These are phyloP conservation scores for Thelaira solivaga DNA, from an alignment of 2,888 invertebrate species.

Conservation along the genomic window DNA sequence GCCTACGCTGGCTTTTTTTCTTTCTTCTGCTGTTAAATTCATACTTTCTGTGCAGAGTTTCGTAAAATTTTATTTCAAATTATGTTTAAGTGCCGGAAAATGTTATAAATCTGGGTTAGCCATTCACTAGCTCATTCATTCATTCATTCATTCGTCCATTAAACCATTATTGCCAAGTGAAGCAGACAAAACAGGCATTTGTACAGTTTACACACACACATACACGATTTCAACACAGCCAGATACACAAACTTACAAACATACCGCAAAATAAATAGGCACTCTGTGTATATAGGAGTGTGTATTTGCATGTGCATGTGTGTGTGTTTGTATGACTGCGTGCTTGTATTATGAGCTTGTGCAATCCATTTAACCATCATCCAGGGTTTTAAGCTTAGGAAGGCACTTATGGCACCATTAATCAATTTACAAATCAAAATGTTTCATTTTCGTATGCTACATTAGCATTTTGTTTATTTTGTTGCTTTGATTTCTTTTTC, in stretches of 20 bases:
- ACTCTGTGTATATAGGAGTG: neutral
- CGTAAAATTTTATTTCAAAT: slow-evolving; percentile 56
- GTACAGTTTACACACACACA: neutral
- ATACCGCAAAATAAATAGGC: neutral
- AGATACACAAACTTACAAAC: neutral
- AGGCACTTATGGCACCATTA: slow-evolving; percentile 63
- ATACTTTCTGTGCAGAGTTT: slow-evolving; percentile 22
- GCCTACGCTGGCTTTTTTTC: slow-evolving; percentile 6
- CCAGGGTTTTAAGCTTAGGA: slow-evolving; percentile 54
- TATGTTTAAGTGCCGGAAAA: slow-evolving; percentile 61
- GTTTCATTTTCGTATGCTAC: slow-evolving; percentile 56
- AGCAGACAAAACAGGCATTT: neutral
- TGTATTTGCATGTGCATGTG: neutral
- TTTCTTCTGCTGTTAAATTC: neutral
- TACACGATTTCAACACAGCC: neutral
- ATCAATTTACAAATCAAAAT: slow-evolving; percentile 63
- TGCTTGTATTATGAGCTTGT: neutral
- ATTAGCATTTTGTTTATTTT: slow-evolving; percentile 49
- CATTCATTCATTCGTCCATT: slow-evolving; percentile 37
- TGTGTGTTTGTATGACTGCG: neutral
- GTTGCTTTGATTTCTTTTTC: neutral
- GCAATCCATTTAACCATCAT: slow-evolving; percentile 46
- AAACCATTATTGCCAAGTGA: slow-evolving; percentile 27
- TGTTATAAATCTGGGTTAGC: slow-evolving; percentile 63
- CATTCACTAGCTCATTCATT: slow-evolving; percentile 28